Conservation (phyloP, 2,797 vertebrate genomes). For the Sebastes nivosus region DNA sequence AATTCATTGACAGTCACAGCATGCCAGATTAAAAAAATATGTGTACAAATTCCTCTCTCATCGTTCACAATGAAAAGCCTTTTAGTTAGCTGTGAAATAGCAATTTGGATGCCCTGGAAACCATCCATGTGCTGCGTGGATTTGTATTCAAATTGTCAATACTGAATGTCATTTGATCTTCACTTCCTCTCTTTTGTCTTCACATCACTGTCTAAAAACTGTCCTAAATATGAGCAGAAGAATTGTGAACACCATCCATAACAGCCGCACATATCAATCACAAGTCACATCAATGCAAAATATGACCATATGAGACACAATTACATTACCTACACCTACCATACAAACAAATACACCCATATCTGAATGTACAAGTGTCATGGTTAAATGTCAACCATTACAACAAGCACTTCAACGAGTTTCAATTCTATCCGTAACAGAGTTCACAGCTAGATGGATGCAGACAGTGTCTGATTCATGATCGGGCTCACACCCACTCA, state of each 20-base stretch:
- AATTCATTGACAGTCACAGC: slow-evolving; percentile 1
- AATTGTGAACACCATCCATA: neutral
- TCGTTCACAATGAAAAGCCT: slow-evolving; percentile 4
- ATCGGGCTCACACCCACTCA: slow-evolving; percentile 33
- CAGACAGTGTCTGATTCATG: slow-evolving; percentile 44
- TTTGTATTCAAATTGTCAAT: slow-evolving; percentile 2
- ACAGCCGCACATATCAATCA: neutral
- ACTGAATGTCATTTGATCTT: neutral
- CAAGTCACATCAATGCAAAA: neutral
- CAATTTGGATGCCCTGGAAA: slow-evolving; percentile 17
- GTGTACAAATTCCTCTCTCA: slow-evolving; percentile 12
- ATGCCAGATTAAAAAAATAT: slow-evolving; percentile 29
- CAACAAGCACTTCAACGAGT: slow-evolving; percentile 16
- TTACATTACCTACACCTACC: neutral
- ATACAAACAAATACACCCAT: neutral
- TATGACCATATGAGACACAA: neutral
- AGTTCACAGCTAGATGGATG: slow-evolving; percentile 12
- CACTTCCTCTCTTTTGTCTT: neutral
- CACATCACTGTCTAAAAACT: neutral
- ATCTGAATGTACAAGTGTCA: neutral
- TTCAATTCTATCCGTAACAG: neutral
- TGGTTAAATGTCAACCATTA: slow-evolving; percentile 24
- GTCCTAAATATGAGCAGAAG: neutral
- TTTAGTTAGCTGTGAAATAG: slow-evolving; percentile 45
- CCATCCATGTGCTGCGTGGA: neutral